Evolutionary conservation across 2,888 invertebrate genomes (phyloP), one percentile per base, ranked within the genome.

Genomic region (Psylliodes chrysocephalus): DNA sequence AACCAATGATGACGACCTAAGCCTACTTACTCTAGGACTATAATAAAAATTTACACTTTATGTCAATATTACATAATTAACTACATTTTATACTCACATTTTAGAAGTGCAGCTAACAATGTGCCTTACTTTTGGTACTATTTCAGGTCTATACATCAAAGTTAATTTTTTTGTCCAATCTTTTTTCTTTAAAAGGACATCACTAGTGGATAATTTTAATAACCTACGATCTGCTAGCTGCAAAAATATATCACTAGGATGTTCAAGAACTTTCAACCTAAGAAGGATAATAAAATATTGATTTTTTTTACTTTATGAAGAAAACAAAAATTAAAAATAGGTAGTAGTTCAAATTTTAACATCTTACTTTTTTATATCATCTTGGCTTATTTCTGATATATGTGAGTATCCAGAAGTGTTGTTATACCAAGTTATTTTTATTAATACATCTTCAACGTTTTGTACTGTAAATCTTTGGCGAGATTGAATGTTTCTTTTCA

Each of bases 161-260:
- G 79, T 78, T 78, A 89, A 87, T 72, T 88, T 88, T 71, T 86
- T 86, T 59, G 87, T 86, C 95, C 95, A 96, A 69, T 91, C 90
- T 68, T 90, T 89, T 77, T 91, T 90, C 70, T 90, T 91, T 60
- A 92, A 81, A 64, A 93, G 86, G 30, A 87, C 86, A 84, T 96
- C 96, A 71, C 88, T 87, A 7, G 90, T 86, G 63, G 89, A 88
- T 72, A 95, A 87, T 61, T 90, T 90, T 78, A 96, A 90, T 82
- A 92, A 91, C 82, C 91, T 92, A 67, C 94, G 88, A 82, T 96
- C 96, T 59, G 94, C 93, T 44, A 96, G 90, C 85, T 96, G 95
- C 71, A 95, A 86, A 71, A 93, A 93, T 79, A 93, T 93, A 40
- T 94, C 91, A 79, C 93, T 93, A 76, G 94, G 94, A 60, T 94